phyloP scores from a whole-genome alignment of 2,888 invertebrate species.

The Erynnis tages region DNA sequence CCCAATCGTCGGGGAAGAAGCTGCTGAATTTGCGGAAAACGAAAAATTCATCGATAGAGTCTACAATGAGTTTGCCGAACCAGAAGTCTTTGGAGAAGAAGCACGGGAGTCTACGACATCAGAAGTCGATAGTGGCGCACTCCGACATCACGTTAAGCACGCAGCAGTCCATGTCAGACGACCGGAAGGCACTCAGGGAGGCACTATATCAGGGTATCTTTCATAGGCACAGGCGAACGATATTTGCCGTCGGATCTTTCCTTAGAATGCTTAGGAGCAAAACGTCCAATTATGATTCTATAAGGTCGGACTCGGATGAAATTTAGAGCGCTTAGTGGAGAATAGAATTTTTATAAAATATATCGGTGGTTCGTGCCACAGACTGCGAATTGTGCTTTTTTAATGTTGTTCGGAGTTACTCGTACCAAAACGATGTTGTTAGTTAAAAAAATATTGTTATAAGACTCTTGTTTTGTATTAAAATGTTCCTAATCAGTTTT shows the following conservation, averaged over 20 bases:
- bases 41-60: conserved; percentile 77
- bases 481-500: conserved; percentile 74
- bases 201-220: conserved; percentile 90
- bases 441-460: conserved; percentile 50
- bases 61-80: conserved; percentile 77
- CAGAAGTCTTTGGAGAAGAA: conserved; percentile 79
- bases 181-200: conserved; percentile 86
- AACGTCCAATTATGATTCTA: conserved; percentile 89
- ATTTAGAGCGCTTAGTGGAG: conserved; percentile 53
- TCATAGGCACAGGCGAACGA: conserved; percentile 88
- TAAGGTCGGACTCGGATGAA: conserved; percentile 82
- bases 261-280: conserved; percentile 87
- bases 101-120: conserved; percentile 81
- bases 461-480: conserved; percentile 65
- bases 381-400: conserved; percentile 71
- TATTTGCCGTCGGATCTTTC: conserved; percentile 88
- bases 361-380: conserved; percentile 63
- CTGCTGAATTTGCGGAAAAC: conserved; percentile 71
- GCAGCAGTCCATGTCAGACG: conserved; percentile 76
- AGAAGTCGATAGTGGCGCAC: conserved; percentile 82
- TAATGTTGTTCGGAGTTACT: conserved; percentile 36
- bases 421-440: conserved; percentile 51
- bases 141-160: conserved; percentile 79
- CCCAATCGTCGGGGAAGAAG: conserved; percentile 71
- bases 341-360: conserved; percentile 41